These are phyloP conservation scores for Eupithecia insigniata DNA, from an alignment of 2,888 invertebrate species.

Conservation along the genomic window DNA sequence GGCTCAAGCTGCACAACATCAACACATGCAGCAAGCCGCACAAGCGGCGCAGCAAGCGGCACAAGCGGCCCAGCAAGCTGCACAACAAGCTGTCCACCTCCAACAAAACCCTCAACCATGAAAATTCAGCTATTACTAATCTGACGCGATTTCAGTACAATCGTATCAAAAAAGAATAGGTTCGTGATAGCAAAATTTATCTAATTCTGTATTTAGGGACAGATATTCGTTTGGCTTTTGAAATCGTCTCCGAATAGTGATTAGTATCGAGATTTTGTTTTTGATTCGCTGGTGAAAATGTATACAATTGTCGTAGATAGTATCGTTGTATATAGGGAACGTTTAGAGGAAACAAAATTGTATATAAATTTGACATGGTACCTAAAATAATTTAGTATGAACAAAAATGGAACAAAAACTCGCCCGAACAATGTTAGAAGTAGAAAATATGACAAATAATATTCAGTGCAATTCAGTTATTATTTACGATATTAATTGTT, in stretches of 20 bases:
- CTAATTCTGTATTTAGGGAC: constrained; percentile 40
- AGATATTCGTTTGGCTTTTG: constrained; percentile 56
- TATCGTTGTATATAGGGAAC: constrained; percentile 76
- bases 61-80: constrained; percentile 77
- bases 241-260: constrained; percentile 81
- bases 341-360: constrained; percentile 71
- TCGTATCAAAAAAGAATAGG: constrained; percentile 50
- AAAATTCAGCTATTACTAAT: constrained; percentile 93
- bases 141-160: constrained; percentile 77
- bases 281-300: constrained; percentile 58
- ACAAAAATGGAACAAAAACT: constrained; percentile 81
- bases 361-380: constrained; percentile 69
- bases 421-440: constrained; percentile 79
- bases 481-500: constrained; percentile 52
- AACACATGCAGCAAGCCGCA: constrained; percentile 67
- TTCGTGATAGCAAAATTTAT: constrained; percentile 56
- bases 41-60: constrained; percentile 57
- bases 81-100: constrained; percentile 82
- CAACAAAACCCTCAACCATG: constrained; percentile 87
- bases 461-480: constrained; percentile 75
- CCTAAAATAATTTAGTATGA: constrained; percentile 67
- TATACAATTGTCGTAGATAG: constrained; percentile 74
- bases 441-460: constrained; percentile 67
- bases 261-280: constrained; percentile 54
- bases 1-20: constrained; percentile 68